Evolutionary conservation across 2,113 vertebrate genomes (phyloP).

Genomic region (Miniopterus natalensis): DNA sequence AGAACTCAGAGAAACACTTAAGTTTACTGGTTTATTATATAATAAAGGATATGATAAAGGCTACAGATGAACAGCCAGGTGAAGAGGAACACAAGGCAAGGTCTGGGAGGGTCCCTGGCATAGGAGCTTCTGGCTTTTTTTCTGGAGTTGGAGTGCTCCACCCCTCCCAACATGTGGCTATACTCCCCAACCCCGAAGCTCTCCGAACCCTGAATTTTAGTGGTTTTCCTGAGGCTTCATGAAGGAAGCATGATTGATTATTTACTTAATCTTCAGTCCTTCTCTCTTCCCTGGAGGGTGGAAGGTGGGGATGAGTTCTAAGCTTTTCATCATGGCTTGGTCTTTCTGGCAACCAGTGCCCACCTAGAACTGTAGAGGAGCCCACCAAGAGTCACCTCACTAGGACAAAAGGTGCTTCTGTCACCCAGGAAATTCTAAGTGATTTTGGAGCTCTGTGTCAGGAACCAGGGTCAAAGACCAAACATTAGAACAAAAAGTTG

Average conservation of each 20-base stretch:
- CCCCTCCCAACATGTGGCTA: background rate
- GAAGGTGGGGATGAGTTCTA: background rate
- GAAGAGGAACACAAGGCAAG: background rate
- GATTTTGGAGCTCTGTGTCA: background rate
- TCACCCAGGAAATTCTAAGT: background rate
- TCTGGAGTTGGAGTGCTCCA: background rate
- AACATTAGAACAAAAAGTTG: background rate
- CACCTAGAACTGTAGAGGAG: background rate
- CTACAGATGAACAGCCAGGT: background rate
- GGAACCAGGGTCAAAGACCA: background rate
- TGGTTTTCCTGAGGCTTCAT: constrained; percentile 4
- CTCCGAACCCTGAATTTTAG: background rate
- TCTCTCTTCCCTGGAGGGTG: background rate
- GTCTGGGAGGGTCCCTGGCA: background rate
- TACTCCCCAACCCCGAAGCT: background rate
- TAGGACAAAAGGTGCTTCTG: background rate
- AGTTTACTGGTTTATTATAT: background rate
- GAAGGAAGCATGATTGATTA: background rate
- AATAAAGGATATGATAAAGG: background rate
- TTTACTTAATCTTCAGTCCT: background rate
- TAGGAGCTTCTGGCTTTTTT: background rate
- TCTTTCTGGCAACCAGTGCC: background rate
- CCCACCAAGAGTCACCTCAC: background rate
- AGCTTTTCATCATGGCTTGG: background rate
- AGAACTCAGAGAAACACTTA: background rate